Evolutionary conservation across 2,888 invertebrate genomes (phyloP), one percentile per base, ranked within the genome.

Genomic region (Protophormia terraenovae): DNA sequence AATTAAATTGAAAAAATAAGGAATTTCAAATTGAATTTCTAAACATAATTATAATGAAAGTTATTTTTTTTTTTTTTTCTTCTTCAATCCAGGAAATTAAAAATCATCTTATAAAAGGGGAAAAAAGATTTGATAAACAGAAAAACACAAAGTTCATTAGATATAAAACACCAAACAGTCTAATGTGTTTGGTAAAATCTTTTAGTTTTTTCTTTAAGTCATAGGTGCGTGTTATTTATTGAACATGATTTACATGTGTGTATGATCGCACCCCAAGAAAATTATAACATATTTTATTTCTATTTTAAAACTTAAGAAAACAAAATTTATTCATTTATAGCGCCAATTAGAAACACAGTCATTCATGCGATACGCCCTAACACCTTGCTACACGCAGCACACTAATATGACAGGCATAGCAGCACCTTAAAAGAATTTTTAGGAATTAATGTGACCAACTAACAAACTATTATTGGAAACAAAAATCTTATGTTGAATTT

Each of bases 21-120:
- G 66, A 78, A 85, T 73, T 35, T 69, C 12, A 72, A 73, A 84
- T 81, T 84, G 53, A 77, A 78, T 84, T 77, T 73, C 60, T 69
- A 53, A 45, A 73, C 22, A 73, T 84, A 81, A 81, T 78, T 81
- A 22, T 35, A 62, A 78, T 77, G 67, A 67, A 81, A 69, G 72
- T 69, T 67, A 2, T 16, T 53, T 64, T 45, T 47, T 14, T 47
- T 35, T 55, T 24, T 6, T 35, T 55, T 53, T 55, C 6, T 75
- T 47, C n/a, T 22, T 41, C 35, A 45, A 38, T 81, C 50, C 67
- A 75, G 75, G 69, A 81, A 81, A 69, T 53, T 22, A 32, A 50
- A 38, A 41, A n/a, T n/a, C 29, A 55, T 19, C 8, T 24, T 19
- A 27, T 19, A 79, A 64, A 38, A 19, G 60, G 14, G 35, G 32